Evolutionary conservation across 2,888 invertebrate genomes (phyloP).

Genomic region (Mesodorylaimus sp.): DNA sequence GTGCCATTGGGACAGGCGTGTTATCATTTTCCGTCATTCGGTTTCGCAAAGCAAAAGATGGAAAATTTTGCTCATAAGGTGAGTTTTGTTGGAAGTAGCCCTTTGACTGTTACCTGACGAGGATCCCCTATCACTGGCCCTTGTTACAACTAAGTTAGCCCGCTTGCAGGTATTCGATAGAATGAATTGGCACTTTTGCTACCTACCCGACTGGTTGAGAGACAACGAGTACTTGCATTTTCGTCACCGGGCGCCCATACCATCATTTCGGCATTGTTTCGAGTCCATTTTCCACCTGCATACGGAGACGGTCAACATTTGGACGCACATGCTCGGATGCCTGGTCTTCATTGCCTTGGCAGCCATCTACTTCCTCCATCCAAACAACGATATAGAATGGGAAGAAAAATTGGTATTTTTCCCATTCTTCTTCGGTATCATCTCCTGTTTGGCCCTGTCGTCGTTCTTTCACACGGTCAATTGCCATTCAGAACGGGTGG

Average conservation of each 20-base stretch:
- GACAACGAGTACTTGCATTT: constrained; percentile 91
- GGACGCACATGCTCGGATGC: constrained; percentile 67
- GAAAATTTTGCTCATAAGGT: too few relatives aligned
- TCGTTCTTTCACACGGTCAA: constrained; percentile 94
- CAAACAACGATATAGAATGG: constrained; percentile 57
- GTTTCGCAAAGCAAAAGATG: too few relatives aligned
- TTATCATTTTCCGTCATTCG: too few relatives aligned
- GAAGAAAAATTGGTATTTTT: constrained; percentile 80
- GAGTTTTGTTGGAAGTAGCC: too few relatives aligned
- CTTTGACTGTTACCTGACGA: too few relatives aligned
- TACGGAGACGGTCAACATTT: constrained; percentile 97
- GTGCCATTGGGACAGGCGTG: too few relatives aligned
- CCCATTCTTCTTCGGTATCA: constrained; percentile 86
- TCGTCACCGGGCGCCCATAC: constrained; percentile 86
- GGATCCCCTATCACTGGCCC: too few relatives aligned
- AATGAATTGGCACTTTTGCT: constrained; percentile 63
- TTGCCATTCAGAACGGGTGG: constrained; percentile 92
- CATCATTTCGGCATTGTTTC: constrained; percentile 87
- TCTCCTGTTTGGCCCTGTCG: constrained; percentile 83
- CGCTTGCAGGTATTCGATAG: too few relatives aligned
- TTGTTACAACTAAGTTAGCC: too few relatives aligned
- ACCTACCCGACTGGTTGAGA: constrained; percentile 81
- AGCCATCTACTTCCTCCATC: constrained; percentile 67
- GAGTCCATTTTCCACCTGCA: constrained; percentile 94
- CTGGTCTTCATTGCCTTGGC: constrained; percentile 44